These are phyloP conservation scores for Clistopyga incitator DNA, from an alignment of 2,888 invertebrate species.

Conservation along the genomic window DNA sequence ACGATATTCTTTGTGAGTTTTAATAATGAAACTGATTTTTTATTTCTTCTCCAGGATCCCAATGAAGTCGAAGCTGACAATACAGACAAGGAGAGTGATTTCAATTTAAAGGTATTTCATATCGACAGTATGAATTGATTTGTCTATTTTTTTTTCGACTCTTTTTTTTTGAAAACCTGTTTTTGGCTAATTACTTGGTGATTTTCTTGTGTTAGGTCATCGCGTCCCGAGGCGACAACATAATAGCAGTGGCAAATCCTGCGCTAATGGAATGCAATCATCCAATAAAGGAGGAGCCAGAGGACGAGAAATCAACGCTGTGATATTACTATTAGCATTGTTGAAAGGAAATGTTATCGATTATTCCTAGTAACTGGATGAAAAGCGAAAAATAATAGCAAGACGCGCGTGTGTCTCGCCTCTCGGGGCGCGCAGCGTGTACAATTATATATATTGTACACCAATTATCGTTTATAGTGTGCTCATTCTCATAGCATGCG, in stretches of 20 bases:
- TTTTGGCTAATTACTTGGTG: neutral
- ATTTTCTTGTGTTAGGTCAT: slow-evolving; percentile 87
- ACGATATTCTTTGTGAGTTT: neutral
- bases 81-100: slow-evolving; percentile 82
- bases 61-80: slow-evolving; percentile 80
- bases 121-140: neutral
- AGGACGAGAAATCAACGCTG: slow-evolving; percentile 81
- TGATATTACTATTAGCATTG: slow-evolving; percentile 75
- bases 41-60: slow-evolving; percentile 75
- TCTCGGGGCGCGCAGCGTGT: neutral
- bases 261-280: slow-evolving; percentile 86
- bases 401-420: slow-evolving; percentile 20
- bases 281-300: slow-evolving; percentile 82
- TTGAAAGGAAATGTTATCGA: slow-evolving; percentile 48
- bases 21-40: neutral
- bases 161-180: neutral
- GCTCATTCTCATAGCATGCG: slow-evolving; percentile 57
- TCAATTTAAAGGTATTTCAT: slow-evolving; percentile 81
- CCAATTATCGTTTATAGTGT: slow-evolving; percentile 58
- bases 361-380: slow-evolving; percentile 5
- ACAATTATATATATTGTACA: slow-evolving; percentile 34
- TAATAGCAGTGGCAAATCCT: slow-evolving; percentile 95
- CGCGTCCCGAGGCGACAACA: slow-evolving; percentile 93
- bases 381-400: slow-evolving; percentile 11
- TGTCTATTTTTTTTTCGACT: neutral